A percentile compares a stretch with the other conserved stretches of the same genome.
Conservation (phyloP, 2,113 vertebrate genomes). For the Narcine bancroftii region DNA sequence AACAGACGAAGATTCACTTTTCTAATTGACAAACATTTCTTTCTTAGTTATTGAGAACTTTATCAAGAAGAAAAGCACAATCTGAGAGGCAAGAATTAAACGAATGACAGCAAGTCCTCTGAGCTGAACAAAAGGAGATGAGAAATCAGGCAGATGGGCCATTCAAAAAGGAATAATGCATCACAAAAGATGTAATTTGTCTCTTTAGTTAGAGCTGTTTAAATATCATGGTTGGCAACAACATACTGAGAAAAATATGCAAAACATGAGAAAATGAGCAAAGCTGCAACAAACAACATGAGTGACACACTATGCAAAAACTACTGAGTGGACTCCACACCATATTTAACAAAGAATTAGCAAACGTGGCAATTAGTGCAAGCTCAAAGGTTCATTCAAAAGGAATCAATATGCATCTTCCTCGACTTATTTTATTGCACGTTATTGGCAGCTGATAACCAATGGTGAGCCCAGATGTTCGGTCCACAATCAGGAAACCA, state of each 20-base stretch:
- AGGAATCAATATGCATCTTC: background rate
- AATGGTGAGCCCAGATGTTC: background rate
- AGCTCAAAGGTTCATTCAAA: background rate
- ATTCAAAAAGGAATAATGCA: background rate
- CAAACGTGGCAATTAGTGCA: no score
- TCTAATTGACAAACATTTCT: background rate
- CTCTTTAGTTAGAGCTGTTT: background rate
- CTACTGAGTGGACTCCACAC: background rate
- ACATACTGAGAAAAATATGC: background rate
- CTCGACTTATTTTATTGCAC: background rate
- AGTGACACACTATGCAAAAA: background rate
- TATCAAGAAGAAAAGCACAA: background rate
- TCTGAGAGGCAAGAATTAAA: background rate
- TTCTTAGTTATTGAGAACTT: background rate
- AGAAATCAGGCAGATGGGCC: background rate
- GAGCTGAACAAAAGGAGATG: background rate
- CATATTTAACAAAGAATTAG: background rate
- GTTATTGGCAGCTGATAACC: background rate
- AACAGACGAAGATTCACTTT: background rate
- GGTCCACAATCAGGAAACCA: background rate
- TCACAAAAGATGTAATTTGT: background rate
- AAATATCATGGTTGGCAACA: background rate
- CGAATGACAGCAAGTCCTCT: background rate
- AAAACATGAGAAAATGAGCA: background rate
- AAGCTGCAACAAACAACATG: background rate